A percentile compares a stretch with the other conserved stretches of the same genome.
phyloP scores from a whole-genome alignment of 2,888 invertebrate genomes.

The Bedellia somnulentella region DNA sequence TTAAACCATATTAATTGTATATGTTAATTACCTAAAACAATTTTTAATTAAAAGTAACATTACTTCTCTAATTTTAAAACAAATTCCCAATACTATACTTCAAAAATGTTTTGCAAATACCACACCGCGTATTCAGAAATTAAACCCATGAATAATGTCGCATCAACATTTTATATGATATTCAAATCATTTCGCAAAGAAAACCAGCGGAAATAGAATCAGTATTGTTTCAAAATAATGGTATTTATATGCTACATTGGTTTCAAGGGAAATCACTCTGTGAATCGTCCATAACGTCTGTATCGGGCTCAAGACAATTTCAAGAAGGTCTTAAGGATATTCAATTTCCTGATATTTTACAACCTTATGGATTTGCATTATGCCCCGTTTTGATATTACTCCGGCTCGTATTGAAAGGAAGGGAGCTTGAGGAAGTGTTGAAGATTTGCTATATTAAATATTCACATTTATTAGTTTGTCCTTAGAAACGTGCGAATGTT shows the following conservation, averaged over 20 bases:
- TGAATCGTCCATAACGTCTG: constrained; percentile 44
- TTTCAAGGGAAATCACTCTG: constrained; percentile 59
- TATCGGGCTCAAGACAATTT: constrained; percentile 19
- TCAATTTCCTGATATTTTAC: constrained; percentile 17
- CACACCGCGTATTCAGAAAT: too few species aligned
- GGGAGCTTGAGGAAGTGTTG: constrained; percentile 19
- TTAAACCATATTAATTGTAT: too few species aligned
- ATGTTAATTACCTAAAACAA: too few species aligned
- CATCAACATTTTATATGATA: too few species aligned
- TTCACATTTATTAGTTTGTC: constrained; percentile 60
- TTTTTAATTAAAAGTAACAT: too few species aligned
- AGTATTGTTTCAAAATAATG: constrained; percentile 57
- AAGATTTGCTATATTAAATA: constrained; percentile 57
- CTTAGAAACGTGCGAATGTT: constrained; percentile 28
- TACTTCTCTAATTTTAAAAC: too few species aligned
- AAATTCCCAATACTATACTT: too few species aligned
- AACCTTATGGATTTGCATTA: constrained; percentile 17
- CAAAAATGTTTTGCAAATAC: too few species aligned
- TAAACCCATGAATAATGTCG: too few species aligned
- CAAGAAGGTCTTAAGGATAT: constrained; percentile 11
- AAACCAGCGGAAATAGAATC: too few species aligned
- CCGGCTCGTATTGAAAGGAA: constrained; percentile 48
- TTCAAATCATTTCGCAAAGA: too few species aligned
- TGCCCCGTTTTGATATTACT: constrained; percentile 32
- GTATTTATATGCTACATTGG: constrained; percentile 60